Evolutionary conservation across 2,797 vertebrate species (phyloP), one percentile per base, ranked within the genome.

Genomic region (Benthosema pterotum): DNA sequence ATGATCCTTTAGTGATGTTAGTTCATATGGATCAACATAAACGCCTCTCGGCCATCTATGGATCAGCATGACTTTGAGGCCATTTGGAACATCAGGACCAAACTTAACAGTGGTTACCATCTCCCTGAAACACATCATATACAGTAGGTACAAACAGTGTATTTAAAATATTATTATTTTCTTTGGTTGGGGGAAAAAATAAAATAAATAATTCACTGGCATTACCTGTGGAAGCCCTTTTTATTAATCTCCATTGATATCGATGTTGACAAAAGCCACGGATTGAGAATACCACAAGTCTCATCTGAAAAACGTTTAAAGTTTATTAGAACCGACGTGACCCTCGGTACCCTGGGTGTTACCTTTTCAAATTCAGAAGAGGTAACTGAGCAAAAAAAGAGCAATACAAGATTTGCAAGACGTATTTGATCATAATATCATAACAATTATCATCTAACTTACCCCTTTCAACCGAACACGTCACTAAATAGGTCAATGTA

Each of bases 181-280:
- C 7, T 38, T 38, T 32, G 7, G 4, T 32, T 32, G 28, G n/a
- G n/a, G n/a, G n/a, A n/a, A 32, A 7, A 32, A 25, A 55, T 3
- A 11, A 11, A 42, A 32, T 1, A 32, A 25, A 55, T 3, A 11
- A 11, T 32, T 14, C 12, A 25, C 2, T 16, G 2, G 1, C 17
- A 12, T 15, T 84, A 98, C 97, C 96, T 95, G 78, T 99, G 97
- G 71, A 98, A 98, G 8, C 97, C 97, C 12, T 89, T 90, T 66
- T 96, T 94, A 62, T 75, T 74, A 18, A 97, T 79, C 64, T 94
- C 87, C 83, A 95, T 83, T 0, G 77, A 91, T 76, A 97, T 76
- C 17, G 45, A 54, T 47, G 93, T 63, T 6, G 87, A 84, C 17
- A 86, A 63, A 54, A 90, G 54, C 64, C 80, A 66, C 42, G 74